Base-by-base conservation (phyloP, 2,888 invertebrate species). In the Myopa tessellatipennis region DNA sequence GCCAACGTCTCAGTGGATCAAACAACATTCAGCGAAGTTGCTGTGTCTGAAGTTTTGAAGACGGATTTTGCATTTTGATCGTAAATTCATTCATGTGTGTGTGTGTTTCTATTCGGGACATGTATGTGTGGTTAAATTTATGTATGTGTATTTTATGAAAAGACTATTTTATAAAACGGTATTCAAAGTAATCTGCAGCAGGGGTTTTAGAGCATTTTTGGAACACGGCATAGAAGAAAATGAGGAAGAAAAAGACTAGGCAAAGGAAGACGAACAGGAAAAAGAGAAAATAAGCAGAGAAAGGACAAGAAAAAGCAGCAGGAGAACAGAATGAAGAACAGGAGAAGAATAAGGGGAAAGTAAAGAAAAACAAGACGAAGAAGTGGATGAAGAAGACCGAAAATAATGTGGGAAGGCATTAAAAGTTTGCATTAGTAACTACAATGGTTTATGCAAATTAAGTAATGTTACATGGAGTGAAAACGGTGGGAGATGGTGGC, bases 361-460 rank as follows among this genome's bases (percentile, higher is more conserved):
- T 26, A 26, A 26, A 26, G 26, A 26, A 26, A 2, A 26, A 26
- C 26, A 26, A 26, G 26, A 26, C 26, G 26, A 26, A 26, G 26
- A 26, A 26, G 26, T 26, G 26, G 26, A 26, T 26, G 26, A 26
- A 26, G 26, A 26, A 26, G 26, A 26, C 26, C 26, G 1, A 26
- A 26, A 26, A 45, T 45, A 45, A 45, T 45, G 45, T 45, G 6
- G 45, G 10, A 73, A 63, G 61, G 61, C 60, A 73, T 61, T 73
- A 73, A 63, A 73, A 73, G 63, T 73, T 73, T 73, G 73, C 61
- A 73, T 73, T 61, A 61, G 63, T 73, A 73, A 73, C 73, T 73
- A 73, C 45, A 55, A 40, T 45, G 61, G 40, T 40, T 73, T 73
- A 73, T 73, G 73, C 34, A 73, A 73, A 73, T 73, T 73, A 40